A percentile compares a stretch with the other conserved stretches of the same genome.
Conservation (phyloP, 2,888 invertebrate genomes). For the Malacosoma neustria region DNA sequence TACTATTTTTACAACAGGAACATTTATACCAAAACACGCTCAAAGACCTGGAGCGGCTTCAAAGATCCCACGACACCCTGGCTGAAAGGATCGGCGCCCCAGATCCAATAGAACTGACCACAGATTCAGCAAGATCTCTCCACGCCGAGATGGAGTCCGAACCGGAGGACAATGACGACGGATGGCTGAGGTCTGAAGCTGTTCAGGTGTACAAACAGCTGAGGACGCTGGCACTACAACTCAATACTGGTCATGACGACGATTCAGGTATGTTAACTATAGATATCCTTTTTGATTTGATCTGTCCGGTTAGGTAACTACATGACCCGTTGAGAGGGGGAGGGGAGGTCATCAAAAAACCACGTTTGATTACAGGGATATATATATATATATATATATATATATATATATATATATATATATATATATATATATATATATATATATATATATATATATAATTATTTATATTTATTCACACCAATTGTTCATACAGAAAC, state of each 20-base stretch:
- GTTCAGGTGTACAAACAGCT: constrained; percentile 83
- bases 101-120: constrained; percentile 43
- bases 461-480: too few relatives aligned
- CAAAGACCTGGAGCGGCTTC: constrained; percentile 81
- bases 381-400: too few relatives aligned
- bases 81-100: constrained; percentile 81
- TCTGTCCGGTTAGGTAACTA: too few relatives aligned
- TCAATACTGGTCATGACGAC: constrained; percentile 85
- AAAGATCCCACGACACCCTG: constrained; percentile 81
- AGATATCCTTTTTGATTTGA: too few relatives aligned
- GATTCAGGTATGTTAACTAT: constrained; percentile 69
- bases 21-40: constrained; percentile 69
- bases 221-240: constrained; percentile 81
- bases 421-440: too few relatives aligned
- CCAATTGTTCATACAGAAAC: too few relatives aligned
- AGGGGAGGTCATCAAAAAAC: too few relatives aligned
- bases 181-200: constrained; percentile 78
- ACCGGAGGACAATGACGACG: constrained; percentile 70
- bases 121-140: constrained; percentile 79
- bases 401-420: too few relatives aligned
- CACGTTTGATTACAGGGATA: too few relatives aligned
- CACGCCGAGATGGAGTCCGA: constrained; percentile 94
- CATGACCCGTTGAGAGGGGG: too few relatives aligned
- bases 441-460: too few relatives aligned
- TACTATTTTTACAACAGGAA: constrained; percentile 56